Conservation (phyloP, 2,113 vertebrate genomes). For the Sorex araneus region DNA sequence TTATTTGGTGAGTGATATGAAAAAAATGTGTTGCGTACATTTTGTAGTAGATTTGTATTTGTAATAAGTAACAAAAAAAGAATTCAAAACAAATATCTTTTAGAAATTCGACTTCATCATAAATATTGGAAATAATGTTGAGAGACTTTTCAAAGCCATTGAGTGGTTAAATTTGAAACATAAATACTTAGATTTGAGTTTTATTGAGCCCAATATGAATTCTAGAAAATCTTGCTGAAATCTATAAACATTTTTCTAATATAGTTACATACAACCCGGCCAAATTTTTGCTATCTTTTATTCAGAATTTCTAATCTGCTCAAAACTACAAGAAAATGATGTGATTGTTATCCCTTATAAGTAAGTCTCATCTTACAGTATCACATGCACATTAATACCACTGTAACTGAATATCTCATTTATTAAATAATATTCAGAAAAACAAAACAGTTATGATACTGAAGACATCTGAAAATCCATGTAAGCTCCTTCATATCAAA, state of each 20-base stretch:
- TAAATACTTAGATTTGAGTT: conserved; percentile 17
- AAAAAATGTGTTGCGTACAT: neutral
- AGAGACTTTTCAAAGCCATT: neutral
- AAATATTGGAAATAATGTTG: conserved; percentile 9
- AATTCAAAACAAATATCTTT: neutral
- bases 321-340: conserved; percentile 49
- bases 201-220: neutral
- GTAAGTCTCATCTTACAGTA: conserved; percentile 31
- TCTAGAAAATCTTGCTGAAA: conserved; percentile 15
- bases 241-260: neutral
- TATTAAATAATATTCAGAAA: conserved; percentile 11
- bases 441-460: neutral
- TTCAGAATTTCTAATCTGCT: conserved; percentile 59
- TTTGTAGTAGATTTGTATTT: conserved; percentile 35
- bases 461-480: neutral
- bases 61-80: neutral
- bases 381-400: neutral
- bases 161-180: neutral
- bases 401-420: conserved; percentile 32
- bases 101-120: neutral
- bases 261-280: neutral
- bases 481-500: neutral
- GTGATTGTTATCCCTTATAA: conserved; percentile 32
- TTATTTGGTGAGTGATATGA: conserved; percentile 9
- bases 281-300: neutral